A percentile compares a stretch with the other conserved stretches of the same genome.
These are phyloP conservation scores for Irena cyanogastra DNA, from an alignment of 2,113 vertebrate species.

Conservation along the genomic window DNA sequence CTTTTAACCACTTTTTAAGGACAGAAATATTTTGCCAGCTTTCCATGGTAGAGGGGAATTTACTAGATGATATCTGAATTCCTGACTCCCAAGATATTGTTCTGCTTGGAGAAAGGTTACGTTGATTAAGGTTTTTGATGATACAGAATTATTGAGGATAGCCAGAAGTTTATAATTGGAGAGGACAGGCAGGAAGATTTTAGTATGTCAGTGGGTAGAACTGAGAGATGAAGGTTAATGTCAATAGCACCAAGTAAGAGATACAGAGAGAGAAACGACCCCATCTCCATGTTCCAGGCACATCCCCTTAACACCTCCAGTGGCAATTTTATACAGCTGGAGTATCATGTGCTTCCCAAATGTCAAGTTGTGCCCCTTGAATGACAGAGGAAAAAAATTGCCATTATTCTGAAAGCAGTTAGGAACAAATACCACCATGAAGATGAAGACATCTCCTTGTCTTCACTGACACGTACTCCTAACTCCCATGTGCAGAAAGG, in stretches of 20 bases:
- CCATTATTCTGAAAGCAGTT: not conserved
- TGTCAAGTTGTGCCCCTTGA: not conserved
- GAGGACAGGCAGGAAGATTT: not conserved
- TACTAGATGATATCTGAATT: not conserved
- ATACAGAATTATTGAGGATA: not conserved
- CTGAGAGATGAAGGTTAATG: not conserved
- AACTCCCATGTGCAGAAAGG: not conserved
- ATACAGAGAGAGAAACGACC: not conserved
- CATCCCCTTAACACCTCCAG: not conserved
- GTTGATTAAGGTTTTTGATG: not conserved
- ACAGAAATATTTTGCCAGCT: not conserved
- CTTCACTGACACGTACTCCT: not conserved
- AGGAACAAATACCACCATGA: not conserved
- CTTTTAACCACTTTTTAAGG: not conserved
- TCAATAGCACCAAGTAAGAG: not conserved
- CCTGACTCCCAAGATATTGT: not conserved
- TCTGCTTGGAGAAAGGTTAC: not conserved
- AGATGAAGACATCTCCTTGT: not conserved
- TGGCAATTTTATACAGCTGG: not conserved
- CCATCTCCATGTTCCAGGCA: not conserved
- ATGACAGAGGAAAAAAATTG: not conserved
- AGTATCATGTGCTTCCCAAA: not conserved
- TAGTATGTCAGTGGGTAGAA: not conserved
- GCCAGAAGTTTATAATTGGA: not conserved
- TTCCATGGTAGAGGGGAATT: not conserved